phyloP scores from a whole-genome alignment of 2,797 vertebrate genomes.

The Lates japonicus region DNA sequence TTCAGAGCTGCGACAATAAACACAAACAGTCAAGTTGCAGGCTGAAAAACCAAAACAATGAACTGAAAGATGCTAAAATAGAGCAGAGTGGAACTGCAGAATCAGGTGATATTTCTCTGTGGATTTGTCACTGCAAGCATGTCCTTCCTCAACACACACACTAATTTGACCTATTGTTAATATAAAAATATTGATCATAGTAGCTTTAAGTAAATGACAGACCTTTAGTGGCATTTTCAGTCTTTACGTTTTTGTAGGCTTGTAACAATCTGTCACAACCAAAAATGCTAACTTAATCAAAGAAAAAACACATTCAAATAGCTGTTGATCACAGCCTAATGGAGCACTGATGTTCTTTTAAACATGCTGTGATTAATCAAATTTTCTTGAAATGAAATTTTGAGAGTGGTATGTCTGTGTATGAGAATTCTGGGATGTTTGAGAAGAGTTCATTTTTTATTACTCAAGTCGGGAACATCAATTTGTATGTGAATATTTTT shows the following conservation, averaged over 20 bases:
- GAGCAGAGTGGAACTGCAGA: background rate
- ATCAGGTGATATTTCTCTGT: background rate
- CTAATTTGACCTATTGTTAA: background rate
- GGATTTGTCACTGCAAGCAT: background rate
- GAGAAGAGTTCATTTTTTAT: slow-evolving; percentile 30
- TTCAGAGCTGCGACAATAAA: background rate
- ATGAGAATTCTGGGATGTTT: slow-evolving; percentile 3
- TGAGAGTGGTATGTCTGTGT: background rate
- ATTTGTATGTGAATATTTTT: slow-evolving; percentile 33
- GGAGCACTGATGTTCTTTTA: background rate
- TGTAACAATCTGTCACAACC: too few species aligned
- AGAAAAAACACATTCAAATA: background rate
- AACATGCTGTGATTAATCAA: background rate
- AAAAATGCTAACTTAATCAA: background rate
- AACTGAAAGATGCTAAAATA: background rate
- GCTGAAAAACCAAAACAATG: background rate
- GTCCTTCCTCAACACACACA: background rate
- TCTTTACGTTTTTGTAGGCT: background rate
- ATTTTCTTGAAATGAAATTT: slow-evolving; percentile 3
- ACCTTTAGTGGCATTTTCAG: background rate
- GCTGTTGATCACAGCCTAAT: background rate
- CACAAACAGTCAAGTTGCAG: background rate
- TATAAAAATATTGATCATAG: background rate
- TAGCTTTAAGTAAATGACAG: slow-evolving; percentile 1
- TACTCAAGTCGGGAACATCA: background rate